Conservation (phyloP, 2,797 vertebrate species). For the Sebastes iracundus region DNA sequence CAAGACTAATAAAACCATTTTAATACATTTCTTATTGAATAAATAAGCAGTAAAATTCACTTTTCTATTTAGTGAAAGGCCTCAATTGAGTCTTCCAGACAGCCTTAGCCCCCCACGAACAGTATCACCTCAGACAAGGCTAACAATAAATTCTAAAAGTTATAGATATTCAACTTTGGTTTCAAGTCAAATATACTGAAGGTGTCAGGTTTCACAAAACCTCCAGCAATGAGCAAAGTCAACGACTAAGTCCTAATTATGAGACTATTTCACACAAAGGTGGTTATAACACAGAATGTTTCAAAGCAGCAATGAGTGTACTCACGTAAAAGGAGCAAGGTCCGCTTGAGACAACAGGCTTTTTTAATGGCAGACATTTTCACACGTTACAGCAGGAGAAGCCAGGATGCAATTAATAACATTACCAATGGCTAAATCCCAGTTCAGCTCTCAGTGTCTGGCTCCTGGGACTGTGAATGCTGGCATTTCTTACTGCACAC, state of each 20-base stretch:
- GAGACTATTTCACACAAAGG: too few relatives aligned
- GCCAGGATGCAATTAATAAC: background rate
- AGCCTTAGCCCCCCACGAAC: background rate
- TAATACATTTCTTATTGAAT: too few relatives aligned
- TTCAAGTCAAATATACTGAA: background rate
- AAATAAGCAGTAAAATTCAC: background rate
- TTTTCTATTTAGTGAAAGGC: background rate
- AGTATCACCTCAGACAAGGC: background rate
- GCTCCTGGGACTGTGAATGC: background rate
- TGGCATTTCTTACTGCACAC: background rate
- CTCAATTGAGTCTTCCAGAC: background rate
- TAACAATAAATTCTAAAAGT: background rate
- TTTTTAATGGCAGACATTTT: fast-evolving
- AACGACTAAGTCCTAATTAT: too few relatives aligned
- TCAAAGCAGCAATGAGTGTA: background rate
- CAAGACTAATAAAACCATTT: too few relatives aligned
- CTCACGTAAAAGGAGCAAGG: background rate
- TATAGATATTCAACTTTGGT: background rate
- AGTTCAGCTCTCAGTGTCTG: background rate
- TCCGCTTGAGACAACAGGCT: background rate
- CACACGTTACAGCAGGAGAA: background rate
- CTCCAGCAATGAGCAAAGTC: background rate
- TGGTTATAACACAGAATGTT: background rate
- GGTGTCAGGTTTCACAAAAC: background rate
- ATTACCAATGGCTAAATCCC: background rate